Evolutionary conservation across 2,113 vertebrate species (phyloP).

Genomic region (Emydocephalus ijimae): DNA sequence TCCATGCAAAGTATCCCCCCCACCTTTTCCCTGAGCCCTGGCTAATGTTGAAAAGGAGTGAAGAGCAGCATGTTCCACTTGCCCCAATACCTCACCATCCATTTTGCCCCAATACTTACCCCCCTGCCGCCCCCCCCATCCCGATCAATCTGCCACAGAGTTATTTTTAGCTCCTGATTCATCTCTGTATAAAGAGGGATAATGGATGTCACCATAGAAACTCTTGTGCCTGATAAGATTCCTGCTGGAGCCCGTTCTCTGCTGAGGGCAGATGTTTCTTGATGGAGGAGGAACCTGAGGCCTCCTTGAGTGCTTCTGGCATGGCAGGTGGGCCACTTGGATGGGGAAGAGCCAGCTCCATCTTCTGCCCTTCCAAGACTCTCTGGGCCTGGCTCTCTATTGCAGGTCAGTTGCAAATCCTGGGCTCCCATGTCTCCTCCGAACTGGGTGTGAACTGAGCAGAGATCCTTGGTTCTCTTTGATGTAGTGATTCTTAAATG

Average conservation of each 20-base stretch:
- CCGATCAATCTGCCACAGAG: background rate
- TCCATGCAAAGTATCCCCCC: background rate
- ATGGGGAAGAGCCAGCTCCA: no score
- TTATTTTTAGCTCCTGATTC: conserved; percentile 62
- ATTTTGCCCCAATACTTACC: background rate
- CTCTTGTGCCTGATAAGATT: conserved; percentile 24
- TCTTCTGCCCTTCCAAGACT: no score
- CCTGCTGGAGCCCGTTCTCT: background rate
- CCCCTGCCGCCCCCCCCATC: accelerated
- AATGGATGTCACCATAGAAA: conserved; percentile 58
- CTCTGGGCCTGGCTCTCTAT: no score
- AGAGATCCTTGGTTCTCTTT: background rate
- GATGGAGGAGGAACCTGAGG: background rate
- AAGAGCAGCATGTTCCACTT: background rate
- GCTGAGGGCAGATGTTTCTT: background rate
- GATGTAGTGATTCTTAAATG: background rate
- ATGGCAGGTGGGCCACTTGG: background rate
- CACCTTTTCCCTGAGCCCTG: background rate
- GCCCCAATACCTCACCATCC: background rate
- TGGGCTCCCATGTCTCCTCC: background rate
- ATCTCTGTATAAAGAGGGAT: conserved; percentile 31
- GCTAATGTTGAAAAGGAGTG: background rate
- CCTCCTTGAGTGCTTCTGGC: background rate
- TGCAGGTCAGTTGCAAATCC: background rate
- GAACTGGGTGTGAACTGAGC: background rate